Percentiles rank a stretch among this genome's conserved stretches.
phyloP scores from a whole-genome alignment of 2,797 vertebrate species.

The Tokudaia muenninki region DNA sequence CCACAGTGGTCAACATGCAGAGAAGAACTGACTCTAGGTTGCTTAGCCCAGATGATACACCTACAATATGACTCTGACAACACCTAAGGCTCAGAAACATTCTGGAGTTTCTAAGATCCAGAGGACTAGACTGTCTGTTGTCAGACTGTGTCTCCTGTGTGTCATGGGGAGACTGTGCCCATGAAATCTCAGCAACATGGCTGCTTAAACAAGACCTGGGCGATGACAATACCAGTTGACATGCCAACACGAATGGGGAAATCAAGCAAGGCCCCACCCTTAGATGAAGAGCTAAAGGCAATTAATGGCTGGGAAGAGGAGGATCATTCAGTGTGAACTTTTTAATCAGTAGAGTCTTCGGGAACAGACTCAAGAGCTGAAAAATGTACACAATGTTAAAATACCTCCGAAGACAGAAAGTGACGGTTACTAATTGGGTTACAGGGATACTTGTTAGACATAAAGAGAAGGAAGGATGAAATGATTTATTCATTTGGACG shows the following conservation, averaged over 20 bases:
- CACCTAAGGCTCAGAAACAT: neutral
- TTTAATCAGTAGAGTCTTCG: constrained; percentile 33
- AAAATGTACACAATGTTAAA: constrained; percentile 29
- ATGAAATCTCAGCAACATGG: neutral
- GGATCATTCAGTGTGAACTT: neutral
- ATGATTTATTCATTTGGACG: neutral
- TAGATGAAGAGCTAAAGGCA: neutral
- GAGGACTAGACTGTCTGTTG: neutral
- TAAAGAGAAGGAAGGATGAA: neutral
- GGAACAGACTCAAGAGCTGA: constrained; percentile 40
- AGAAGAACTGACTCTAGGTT: neutral
- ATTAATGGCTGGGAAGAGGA: neutral
- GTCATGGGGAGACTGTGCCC: no score
- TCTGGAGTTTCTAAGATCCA: neutral
- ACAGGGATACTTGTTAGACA: neutral
- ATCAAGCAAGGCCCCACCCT: neutral
- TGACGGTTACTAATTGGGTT: constrained; percentile 33
- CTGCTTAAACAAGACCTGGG: neutral
- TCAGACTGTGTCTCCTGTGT: neutral
- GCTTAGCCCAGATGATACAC: neutral
- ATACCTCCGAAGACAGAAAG: constrained; percentile 32
- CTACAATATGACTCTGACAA: neutral
- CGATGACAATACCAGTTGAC: neutral
- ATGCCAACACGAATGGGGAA: neutral
- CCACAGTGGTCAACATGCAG: neutral